Evolutionary conservation across 2,888 invertebrate genomes (phyloP).

Genomic region (Hydroisotoma schaefferi): DNA sequence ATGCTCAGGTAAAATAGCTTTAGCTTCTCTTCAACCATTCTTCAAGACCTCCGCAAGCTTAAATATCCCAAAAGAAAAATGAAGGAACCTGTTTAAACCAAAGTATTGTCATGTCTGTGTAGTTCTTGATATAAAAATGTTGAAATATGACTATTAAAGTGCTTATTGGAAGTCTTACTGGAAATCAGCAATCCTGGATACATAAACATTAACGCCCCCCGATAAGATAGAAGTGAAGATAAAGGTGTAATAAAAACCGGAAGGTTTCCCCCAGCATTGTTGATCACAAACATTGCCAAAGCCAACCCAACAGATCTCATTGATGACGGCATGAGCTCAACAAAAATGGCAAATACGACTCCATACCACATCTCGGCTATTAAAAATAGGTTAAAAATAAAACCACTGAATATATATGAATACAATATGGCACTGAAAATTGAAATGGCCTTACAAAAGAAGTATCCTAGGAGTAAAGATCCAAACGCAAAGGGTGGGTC

Average conservation of each 20-base stretch:
- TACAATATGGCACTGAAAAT: too few species aligned
- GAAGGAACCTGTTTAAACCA: too few species aligned
- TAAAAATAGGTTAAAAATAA: too few species aligned
- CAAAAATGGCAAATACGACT: slow-evolving; percentile 82
- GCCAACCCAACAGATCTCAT: slow-evolving; percentile 81
- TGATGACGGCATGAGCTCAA: slow-evolving; percentile 78
- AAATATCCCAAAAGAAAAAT: too few species aligned
- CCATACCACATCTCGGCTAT: slow-evolving; percentile 93
- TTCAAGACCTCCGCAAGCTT: too few species aligned
- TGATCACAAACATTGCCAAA: slow-evolving; percentile 85
- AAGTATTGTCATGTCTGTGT: too few species aligned
- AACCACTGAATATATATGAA: too few species aligned
- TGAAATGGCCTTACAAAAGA: slow-evolving; percentile 71
- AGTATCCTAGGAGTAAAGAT: slow-evolving; percentile 77
- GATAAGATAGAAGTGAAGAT: slow-evolving; percentile 73
- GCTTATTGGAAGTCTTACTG: slow-evolving; percentile 69
- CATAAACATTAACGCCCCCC: slow-evolving; percentile 79
- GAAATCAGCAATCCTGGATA: slow-evolving; percentile 83
- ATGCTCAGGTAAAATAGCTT: too few species aligned
- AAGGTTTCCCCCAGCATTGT: slow-evolving; percentile 84
- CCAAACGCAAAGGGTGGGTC: slow-evolving; percentile 81
- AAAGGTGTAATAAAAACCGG: slow-evolving; percentile 84
- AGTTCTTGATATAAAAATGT: too few species aligned
- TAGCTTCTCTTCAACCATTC: too few species aligned
- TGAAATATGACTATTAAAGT: too few species aligned